Conservation (phyloP, 1,140 invertebrate genomes). For the Danaus plexippus region DNA sequence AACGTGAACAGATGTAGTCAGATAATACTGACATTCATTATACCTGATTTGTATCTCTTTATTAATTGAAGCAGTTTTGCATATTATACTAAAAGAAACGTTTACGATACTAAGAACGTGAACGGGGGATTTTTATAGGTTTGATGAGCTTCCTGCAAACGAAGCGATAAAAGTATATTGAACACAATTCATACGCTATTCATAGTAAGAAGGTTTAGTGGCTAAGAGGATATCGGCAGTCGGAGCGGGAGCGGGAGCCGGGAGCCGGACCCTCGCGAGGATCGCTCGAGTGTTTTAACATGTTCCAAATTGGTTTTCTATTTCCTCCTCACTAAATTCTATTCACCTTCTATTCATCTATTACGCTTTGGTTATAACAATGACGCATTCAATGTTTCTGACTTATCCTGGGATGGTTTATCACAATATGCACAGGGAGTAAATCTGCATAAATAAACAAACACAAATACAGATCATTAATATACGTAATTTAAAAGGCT, state of each 20-base stretch:
- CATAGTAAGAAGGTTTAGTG: constrained; percentile 14
- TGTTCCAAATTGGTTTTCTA: constrained; percentile 22
- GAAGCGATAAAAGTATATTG: constrained; percentile 1
- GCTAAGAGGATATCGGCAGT: too few species aligned
- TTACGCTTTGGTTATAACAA: constrained; percentile 1
- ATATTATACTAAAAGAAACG: constrained; percentile 5
- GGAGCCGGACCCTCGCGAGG: constrained; percentile 14
- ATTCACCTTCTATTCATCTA: too few species aligned
- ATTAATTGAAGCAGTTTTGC: constrained; percentile 5
- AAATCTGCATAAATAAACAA: too few species aligned
- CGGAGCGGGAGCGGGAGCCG: not conserved
- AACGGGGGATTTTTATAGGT: not conserved
- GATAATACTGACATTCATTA: constrained; percentile 16
- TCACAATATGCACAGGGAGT: too few species aligned
- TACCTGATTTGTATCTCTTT: constrained; percentile 12
- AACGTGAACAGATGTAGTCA: constrained; percentile 17
- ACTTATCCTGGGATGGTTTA: too few species aligned
- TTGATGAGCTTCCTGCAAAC: not conserved
- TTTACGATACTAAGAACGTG: not conserved
- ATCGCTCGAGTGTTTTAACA: constrained; percentile 25
- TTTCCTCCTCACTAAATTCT: constrained; percentile 2
- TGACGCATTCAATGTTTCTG: constrained; percentile 10
- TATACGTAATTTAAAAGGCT: too few species aligned
- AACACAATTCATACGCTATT: constrained; percentile 16
- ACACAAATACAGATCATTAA: too few species aligned